Conservation (phyloP, 1,140 invertebrate genomes). For the Cyphomyrmex costatus region DNA sequence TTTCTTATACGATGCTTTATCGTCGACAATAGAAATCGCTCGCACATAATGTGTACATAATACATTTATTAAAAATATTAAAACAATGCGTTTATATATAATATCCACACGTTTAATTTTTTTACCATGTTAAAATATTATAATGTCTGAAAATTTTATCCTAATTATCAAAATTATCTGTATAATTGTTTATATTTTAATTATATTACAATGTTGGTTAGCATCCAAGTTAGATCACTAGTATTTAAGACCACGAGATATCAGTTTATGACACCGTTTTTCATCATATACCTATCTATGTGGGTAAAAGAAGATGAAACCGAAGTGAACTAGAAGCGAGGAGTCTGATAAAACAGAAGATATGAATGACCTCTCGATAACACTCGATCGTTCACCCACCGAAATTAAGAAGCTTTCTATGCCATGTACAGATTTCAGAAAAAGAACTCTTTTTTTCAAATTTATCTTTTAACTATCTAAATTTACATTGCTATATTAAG, state of each 20-base stretch:
- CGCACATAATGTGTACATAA: not conserved
- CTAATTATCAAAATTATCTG: not conserved
- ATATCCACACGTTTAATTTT: not conserved
- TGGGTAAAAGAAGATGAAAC: constrained; percentile 58
- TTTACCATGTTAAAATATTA: not conserved
- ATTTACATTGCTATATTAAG: not conserved
- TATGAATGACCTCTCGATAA: constrained; percentile 78
- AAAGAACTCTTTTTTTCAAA: constrained; percentile 18
- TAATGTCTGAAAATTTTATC: constrained; percentile 5
- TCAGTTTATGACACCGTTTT: not conserved
- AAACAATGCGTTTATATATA: not conserved
- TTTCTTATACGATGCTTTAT: constrained; percentile 20
- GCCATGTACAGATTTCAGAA: constrained; percentile 63
- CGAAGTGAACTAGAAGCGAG: constrained; percentile 60
- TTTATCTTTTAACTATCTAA: not conserved
- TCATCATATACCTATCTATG: constrained; percentile 37
- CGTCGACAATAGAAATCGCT: not conserved
- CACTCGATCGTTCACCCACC: constrained; percentile 61
- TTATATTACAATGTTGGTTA: not conserved
- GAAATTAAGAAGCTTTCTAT: constrained; percentile 60
- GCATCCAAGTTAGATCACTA: not conserved
- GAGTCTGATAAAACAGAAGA: constrained; percentile 69
- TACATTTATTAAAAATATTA: constrained; percentile 18
- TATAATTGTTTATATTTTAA: constrained; percentile 13
- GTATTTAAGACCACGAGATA: constrained; percentile 9